Evolutionary conservation across 1,140 invertebrate genomes (phyloP).

Genomic region (Ostrea denselamellosa): DNA sequence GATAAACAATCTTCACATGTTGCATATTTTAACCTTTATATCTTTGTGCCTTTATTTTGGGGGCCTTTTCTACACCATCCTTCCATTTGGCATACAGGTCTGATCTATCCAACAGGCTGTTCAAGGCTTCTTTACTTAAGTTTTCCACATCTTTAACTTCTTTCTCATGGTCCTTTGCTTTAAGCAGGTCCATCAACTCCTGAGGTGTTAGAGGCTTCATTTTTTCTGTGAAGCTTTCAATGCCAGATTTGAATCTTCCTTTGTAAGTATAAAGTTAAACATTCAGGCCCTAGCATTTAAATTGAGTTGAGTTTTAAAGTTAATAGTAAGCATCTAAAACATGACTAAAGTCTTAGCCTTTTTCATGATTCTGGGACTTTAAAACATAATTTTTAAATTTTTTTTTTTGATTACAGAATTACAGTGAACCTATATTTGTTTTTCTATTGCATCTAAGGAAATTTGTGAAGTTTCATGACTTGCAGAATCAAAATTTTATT

Average conservation of each 20-base stretch:
- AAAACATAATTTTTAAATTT: too few species aligned
- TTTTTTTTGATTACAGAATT: too few species aligned
- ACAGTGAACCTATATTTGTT: too few species aligned
- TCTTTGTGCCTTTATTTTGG: neutral
- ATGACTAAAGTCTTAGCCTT: too few species aligned
- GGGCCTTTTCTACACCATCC: neutral
- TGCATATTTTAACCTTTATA: neutral
- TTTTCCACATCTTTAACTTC: conserved; percentile 16
- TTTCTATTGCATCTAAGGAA: too few species aligned
- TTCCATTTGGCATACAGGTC: conserved; percentile 25
- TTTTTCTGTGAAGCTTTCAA: conserved; percentile 66
- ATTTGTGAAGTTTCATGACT: too few species aligned
- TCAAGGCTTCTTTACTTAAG: neutral
- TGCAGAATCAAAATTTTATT: too few species aligned
- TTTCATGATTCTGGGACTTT: too few species aligned
- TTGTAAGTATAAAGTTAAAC: conserved; percentile 10
- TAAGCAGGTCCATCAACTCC: conserved; percentile 78
- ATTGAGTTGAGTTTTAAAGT: too few species aligned
- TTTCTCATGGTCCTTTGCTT: conserved; percentile 11
- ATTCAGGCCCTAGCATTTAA: too few species aligned
- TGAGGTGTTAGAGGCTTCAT: conserved; percentile 69
- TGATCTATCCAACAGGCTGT: conserved; percentile 17
- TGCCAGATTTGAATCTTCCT: conserved; percentile 78
- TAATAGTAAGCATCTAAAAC: too few species aligned
- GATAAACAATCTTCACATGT: neutral